These are phyloP conservation scores for Lampropteryx suffumata DNA, from an alignment of 2,888 invertebrate genomes.

Conservation along the genomic window DNA sequence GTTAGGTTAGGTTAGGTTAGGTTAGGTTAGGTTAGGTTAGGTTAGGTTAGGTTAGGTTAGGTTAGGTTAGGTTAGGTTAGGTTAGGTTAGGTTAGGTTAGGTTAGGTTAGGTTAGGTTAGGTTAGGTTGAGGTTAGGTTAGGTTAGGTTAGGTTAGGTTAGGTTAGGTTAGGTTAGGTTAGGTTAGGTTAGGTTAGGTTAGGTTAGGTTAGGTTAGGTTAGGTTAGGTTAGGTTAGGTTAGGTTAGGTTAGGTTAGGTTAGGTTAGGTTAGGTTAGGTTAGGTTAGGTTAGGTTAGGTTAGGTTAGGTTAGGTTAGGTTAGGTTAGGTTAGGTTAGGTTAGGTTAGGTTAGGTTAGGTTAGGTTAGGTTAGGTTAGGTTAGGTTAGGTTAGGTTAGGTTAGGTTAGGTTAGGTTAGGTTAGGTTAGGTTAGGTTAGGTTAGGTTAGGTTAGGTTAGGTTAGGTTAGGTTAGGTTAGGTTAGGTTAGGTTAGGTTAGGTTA, in stretches of 20 bases:
- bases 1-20: constrained; percentile 28
- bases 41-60: constrained; percentile 15
- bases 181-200: constrained; percentile 3
- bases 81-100: not conserved
- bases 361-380: constrained; percentile 39
- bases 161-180: constrained; percentile 14
- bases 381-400: constrained; percentile 29
- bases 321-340: constrained; percentile 29
- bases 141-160: constrained; percentile 19
- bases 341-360: constrained; percentile 36
- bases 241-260: constrained; percentile 18
- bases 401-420: constrained; percentile 21
- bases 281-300: constrained; percentile 28
- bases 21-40: constrained; percentile 24
- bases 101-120: constrained; percentile 9
- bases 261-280: constrained; percentile 31
- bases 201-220: constrained; percentile 5
- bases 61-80: constrained; percentile 24
- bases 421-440: not conserved
- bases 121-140: constrained; percentile 30
- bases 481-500: not conserved
- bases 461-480: not conserved
- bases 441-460: not conserved
- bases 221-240: constrained; percentile 6
- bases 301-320: constrained; percentile 19